Evolutionary conservation across 2,888 invertebrate species (phyloP).

Genomic region (Calameuta idolon): DNA sequence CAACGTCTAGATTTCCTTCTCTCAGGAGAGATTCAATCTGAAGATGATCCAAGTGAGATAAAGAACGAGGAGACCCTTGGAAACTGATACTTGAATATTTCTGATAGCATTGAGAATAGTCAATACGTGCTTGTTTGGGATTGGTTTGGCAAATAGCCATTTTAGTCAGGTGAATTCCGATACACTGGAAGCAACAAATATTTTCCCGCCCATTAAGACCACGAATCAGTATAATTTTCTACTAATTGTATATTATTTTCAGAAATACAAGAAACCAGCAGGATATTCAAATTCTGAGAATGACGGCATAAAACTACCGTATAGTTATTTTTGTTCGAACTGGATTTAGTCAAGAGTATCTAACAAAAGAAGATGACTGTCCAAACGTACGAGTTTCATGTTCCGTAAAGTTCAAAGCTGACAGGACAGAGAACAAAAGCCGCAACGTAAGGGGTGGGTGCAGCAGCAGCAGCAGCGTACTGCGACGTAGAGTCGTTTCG

Average conservation of each 20-base stretch:
- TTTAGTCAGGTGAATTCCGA: constrained; percentile 16
- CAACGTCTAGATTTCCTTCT: not conserved
- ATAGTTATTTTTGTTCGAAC: not conserved
- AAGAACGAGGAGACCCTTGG: not conserved
- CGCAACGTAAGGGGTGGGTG: not conserved
- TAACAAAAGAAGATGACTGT: not conserved
- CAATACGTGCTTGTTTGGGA: constrained; percentile 33
- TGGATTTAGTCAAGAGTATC: not conserved
- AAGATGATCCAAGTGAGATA: not conserved
- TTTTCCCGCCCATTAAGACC: not conserved
- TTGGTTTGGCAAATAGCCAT: constrained; percentile 41
- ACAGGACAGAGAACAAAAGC: not conserved
- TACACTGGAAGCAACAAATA: not conserved
- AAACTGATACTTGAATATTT: not conserved
- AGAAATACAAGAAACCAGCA: not conserved
- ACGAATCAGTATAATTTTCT: not conserved
- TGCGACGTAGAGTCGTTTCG: not conserved
- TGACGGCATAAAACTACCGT: not conserved
- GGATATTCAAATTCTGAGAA: not conserved
- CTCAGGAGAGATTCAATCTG: not conserved
- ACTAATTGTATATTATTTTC: not conserved
- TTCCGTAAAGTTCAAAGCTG: not conserved
- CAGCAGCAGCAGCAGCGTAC: not conserved
- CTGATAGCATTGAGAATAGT: constrained; percentile 12
- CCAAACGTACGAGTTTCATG: not conserved